Evolutionary conservation across 92 coral and sea anemone genomes (phyloP).

Genomic region (Phenganax marumi): DNA sequence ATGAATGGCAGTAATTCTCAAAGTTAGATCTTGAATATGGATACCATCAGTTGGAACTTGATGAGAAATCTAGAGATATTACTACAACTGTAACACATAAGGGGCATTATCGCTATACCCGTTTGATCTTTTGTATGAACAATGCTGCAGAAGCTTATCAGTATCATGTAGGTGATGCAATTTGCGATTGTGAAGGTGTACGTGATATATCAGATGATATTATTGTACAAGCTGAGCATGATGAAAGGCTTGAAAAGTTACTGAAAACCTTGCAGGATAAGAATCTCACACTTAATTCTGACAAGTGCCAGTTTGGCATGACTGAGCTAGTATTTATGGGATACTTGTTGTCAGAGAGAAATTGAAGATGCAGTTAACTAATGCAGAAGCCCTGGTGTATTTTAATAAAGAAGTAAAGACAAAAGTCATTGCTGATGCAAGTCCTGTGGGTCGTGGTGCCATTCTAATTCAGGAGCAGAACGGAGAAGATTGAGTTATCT

Average conservation of each 20-base stretch:
- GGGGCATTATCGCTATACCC: slow-evolving; percentile 46
- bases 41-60: slow-evolving; percentile 55
- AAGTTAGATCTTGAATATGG: slow-evolving; percentile 53
- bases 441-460: slow-evolving; percentile 30
- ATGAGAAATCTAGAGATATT: slow-evolving; percentile 41
- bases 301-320: slow-evolving; percentile 61
- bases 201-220: slow-evolving; percentile 57
- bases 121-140: slow-evolving; percentile 47
- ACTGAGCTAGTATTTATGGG: slow-evolving; percentile 60
- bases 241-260: slow-evolving; percentile 49
- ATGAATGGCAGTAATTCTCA: slow-evolving; percentile 44
- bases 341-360: slow-evolving; percentile 44
- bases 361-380: background rate
- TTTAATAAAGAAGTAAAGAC: background rate
- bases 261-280: slow-evolving; percentile 49
- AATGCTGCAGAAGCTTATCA: slow-evolving; percentile 56
- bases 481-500: slow-evolving; percentile 16
- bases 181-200: slow-evolving; percentile 48
- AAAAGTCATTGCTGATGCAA: slow-evolving; percentile 1
- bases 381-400: background rate
- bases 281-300: slow-evolving; percentile 54
- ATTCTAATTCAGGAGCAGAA: slow-evolving; percentile 15
- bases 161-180: slow-evolving; percentile 49
- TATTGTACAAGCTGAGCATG: slow-evolving; percentile 63
- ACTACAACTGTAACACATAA: slow-evolving; percentile 45